Conservation (phyloP, 2,113 vertebrate species). For the Acinonyx jubatus region DNA sequence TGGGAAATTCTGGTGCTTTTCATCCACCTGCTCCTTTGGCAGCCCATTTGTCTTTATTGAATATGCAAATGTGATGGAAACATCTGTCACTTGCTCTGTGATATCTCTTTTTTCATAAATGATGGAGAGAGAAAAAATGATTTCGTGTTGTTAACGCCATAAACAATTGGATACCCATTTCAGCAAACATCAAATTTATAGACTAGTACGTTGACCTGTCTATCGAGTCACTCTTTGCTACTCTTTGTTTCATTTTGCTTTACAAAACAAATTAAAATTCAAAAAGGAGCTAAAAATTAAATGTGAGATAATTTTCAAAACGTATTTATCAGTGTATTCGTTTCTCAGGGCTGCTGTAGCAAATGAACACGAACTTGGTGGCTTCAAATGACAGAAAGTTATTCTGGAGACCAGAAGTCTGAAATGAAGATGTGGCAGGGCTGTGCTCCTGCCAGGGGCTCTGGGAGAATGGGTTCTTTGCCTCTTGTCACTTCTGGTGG, state of each 20-base stretch:
- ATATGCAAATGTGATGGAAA: constrained; percentile 12
- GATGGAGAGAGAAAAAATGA: not conserved
- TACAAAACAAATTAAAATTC: not conserved
- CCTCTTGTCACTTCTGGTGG: not conserved
- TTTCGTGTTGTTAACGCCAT: not conserved
- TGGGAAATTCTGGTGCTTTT: not conserved
- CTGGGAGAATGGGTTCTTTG: not conserved
- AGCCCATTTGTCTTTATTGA: not conserved
- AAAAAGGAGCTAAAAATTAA: not conserved
- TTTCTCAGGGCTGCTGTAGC: not conserved
- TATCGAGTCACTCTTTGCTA: not conserved
- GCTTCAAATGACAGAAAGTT: not conserved
- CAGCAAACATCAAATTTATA: not conserved
- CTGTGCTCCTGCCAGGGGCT: not conserved
- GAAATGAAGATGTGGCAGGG: not conserved
- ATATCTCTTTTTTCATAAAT: constrained; percentile 14
- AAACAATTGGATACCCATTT: not conserved
- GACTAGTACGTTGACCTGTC: not conserved
- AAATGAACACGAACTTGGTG: not conserved
- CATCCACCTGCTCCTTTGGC: not conserved
- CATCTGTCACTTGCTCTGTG: constrained; percentile 26
- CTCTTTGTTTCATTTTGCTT: not conserved
- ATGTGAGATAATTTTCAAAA: not conserved
- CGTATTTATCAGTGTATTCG: not conserved
- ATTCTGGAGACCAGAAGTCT: not conserved